These are phyloP conservation scores for Dione vanillae DNA, from an alignment of 2,888 invertebrate genomes.

Conservation along the genomic window DNA sequence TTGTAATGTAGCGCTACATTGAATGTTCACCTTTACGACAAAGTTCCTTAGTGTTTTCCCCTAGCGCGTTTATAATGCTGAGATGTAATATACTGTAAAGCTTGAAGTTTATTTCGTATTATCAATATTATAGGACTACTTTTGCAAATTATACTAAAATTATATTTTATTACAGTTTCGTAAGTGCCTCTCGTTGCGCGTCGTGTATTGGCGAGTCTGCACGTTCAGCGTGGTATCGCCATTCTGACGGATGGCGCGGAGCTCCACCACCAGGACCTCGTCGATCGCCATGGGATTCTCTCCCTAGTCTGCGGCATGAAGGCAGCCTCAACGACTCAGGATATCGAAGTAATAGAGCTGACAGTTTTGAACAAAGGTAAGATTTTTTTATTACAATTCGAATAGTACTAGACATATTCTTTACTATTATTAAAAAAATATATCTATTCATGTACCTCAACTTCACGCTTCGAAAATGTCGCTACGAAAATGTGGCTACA, in stretches of 20 bases:
- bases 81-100: neutral
- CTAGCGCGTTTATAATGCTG: neutral
- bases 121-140: neutral
- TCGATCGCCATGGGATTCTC: slow-evolving; percentile 94
- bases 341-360: slow-evolving; percentile 93
- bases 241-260: slow-evolving; percentile 93
- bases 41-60: slow-evolving; percentile 20
- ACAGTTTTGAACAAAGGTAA: slow-evolving; percentile 95
- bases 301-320: slow-evolving; percentile 93
- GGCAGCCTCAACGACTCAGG: slow-evolving; percentile 94
- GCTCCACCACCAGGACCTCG: slow-evolving; percentile 85
- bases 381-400: slow-evolving; percentile 53
- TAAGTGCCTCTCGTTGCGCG: slow-evolving; percentile 89
- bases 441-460: no score
- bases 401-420: no score
- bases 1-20: slow-evolving; percentile 38
- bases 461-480: no score
- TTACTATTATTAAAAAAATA: no score
- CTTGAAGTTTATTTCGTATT: neutral
- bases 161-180: slow-evolving; percentile 66
- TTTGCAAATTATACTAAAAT: neutral
- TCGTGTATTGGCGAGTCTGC: slow-evolving; percentile 96
- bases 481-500: no score
- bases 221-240: slow-evolving; percentile 94
- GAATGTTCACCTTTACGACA: slow-evolving; percentile 34